Conservation (phyloP, 2,797 vertebrate genomes). For the Corythornis leucogaster region DNA sequence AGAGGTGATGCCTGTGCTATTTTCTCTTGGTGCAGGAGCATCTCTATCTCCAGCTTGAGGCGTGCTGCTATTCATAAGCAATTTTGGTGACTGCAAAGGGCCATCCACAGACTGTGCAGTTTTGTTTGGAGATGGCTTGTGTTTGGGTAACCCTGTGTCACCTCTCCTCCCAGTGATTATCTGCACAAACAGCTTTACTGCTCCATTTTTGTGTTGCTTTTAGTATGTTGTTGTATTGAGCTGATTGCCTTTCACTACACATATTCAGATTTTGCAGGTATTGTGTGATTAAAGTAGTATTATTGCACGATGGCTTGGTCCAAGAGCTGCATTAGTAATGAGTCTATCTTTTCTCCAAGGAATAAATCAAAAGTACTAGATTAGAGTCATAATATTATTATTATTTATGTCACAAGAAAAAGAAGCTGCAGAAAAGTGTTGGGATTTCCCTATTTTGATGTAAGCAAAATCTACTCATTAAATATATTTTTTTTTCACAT, state of each 20-base stretch:
- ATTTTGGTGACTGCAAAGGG: not conserved
- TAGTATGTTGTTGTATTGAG: not conserved
- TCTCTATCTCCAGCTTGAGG: not conserved
- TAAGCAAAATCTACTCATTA: not conserved
- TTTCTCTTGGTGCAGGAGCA: not conserved
- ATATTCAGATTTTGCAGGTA: not conserved
- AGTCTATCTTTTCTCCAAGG: not conserved
- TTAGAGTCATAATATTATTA: not conserved
- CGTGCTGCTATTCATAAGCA: not conserved
- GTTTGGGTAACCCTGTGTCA: not conserved
- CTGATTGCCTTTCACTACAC: not conserved
- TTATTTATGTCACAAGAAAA: not conserved
- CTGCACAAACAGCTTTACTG: not conserved
- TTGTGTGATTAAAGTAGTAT: not conserved
- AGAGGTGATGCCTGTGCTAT: not conserved
- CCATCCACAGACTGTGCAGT: not conserved
- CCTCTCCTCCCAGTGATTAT: not conserved
- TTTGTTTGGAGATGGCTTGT: not conserved
- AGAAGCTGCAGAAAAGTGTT: not conserved
- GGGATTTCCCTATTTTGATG: not conserved
- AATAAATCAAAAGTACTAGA: not conserved
- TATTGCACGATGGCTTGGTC: fast-evolving
- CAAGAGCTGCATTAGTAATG: not conserved
- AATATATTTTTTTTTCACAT: not conserved
- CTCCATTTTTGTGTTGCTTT: not conserved